phyloP scores from a whole-genome alignment of 2,797 vertebrate species.

The Okamejei kenojei region DNA sequence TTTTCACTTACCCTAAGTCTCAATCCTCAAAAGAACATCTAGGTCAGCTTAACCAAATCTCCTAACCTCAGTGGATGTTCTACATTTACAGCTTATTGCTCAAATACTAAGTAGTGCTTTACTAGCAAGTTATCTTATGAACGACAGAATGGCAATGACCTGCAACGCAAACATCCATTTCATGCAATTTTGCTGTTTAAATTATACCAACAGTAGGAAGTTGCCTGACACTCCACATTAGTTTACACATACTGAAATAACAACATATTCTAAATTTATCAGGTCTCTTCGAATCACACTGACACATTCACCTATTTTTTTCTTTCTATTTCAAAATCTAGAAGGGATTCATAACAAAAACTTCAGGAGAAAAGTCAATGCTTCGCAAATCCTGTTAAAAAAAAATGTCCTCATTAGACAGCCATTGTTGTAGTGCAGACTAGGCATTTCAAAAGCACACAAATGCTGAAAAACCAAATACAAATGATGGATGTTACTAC shows the following conservation, averaged over 20 bases:
- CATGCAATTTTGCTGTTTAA: constrained; percentile 13
- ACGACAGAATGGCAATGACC: not conserved
- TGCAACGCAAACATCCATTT: not conserved
- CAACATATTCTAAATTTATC: not conserved
- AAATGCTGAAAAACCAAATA: constrained; percentile 45
- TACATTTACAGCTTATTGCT: constrained; percentile 36
- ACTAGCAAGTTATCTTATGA: constrained; percentile 8
- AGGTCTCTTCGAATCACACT: not conserved
- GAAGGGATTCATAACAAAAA: constrained; percentile 6
- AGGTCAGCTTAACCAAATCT: constrained; percentile 76
- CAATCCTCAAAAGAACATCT: constrained; percentile 75
- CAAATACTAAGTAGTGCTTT: constrained; percentile 32
- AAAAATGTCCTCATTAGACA: not conserved
- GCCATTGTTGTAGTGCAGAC: constrained; percentile 49
- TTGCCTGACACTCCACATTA: not conserved
- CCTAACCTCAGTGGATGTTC: constrained; percentile 43
- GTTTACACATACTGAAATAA: not conserved
- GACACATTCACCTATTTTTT: not conserved
- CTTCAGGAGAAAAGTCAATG: too few relatives aligned
- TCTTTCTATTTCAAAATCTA: not conserved
- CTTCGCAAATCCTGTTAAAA: not conserved
- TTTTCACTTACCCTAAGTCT: constrained; percentile 60
- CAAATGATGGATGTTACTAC: constrained; percentile 47
- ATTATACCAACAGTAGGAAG: not conserved
- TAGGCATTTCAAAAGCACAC: constrained; percentile 45